These are phyloP conservation scores for Distichodus sexfasciatus DNA, from an alignment of 2,797 vertebrate genomes.

Conservation along the genomic window DNA sequence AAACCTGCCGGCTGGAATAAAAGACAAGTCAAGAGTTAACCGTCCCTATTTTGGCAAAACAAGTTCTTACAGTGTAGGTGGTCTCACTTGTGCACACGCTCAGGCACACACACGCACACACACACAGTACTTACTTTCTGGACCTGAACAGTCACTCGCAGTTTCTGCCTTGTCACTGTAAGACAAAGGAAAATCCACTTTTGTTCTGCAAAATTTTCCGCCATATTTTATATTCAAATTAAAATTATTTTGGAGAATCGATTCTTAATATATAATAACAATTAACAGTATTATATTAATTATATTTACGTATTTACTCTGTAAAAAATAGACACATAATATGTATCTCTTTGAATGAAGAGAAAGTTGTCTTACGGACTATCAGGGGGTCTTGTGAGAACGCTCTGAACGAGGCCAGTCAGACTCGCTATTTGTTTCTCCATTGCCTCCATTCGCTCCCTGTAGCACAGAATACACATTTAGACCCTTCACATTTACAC, in stretches of 20 bases:
- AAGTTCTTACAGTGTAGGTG: neutral
- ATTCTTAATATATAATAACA: too few species aligned
- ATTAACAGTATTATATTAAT: too few species aligned
- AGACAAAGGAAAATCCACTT: slow-evolving; percentile 29
- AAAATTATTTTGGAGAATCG: too few species aligned
- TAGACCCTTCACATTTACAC: neutral
- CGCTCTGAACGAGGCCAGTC: slow-evolving; percentile 93
- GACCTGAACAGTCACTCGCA: slow-evolving; percentile 85
- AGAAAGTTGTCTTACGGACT: slow-evolving; percentile 71
- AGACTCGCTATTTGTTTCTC: slow-evolving; percentile 98
- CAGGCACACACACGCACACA: neutral
- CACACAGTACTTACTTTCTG: slow-evolving; percentile 72
- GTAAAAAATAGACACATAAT: too few species aligned
- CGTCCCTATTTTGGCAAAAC: slow-evolving; percentile 1
- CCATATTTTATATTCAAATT: too few species aligned
- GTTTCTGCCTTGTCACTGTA: slow-evolving; percentile 91
- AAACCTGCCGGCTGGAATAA: slow-evolving; percentile 80
- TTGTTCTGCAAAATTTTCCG: neutral
- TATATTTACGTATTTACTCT: too few species aligned
- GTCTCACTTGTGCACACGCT: neutral
- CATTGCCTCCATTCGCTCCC: slow-evolving; percentile 98
- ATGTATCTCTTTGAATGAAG: neutral
- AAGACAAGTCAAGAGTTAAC: slow-evolving; percentile 65
- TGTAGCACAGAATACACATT: slow-evolving; percentile 43
- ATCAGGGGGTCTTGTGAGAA: slow-evolving; percentile 87